These are phyloP conservation scores for Crossocerus cetratus DNA, from an alignment of 2,888 invertebrate species.

Conservation along the genomic window DNA sequence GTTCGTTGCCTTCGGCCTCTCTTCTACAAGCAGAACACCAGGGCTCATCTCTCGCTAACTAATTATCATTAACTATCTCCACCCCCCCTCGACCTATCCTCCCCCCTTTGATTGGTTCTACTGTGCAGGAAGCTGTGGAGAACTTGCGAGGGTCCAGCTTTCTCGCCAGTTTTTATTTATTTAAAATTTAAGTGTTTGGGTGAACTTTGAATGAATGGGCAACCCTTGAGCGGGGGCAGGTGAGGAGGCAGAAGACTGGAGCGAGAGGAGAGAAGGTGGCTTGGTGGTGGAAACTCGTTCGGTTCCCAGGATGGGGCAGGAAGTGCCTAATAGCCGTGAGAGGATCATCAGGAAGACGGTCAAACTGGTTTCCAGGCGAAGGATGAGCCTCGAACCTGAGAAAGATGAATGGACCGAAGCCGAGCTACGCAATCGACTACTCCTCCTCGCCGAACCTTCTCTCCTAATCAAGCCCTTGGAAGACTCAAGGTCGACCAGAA, in stretches of 20 bases:
- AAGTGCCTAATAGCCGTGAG: conserved; percentile 76
- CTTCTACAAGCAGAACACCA: conserved; percentile 63
- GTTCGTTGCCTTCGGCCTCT: conserved; percentile 72
- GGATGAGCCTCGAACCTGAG: conserved; percentile 52
- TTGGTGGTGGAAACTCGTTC: conserved; percentile 64
- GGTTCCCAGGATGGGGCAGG: conserved; percentile 73
- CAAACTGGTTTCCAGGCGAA: conserved; percentile 70
- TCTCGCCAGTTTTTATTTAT: too few species aligned
- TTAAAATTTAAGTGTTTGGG: too few species aligned
- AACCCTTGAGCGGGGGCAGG: conserved; percentile 16
- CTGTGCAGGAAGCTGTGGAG: too few species aligned
- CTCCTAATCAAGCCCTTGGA: background rate
- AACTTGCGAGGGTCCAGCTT: too few species aligned
- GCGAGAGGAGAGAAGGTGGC: conserved; percentile 20
- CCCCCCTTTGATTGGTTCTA: too few species aligned
- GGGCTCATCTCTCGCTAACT: background rate
- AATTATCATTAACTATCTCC: too few species aligned
- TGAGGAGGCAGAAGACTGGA: conserved; percentile 16
- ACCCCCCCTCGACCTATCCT: too few species aligned
- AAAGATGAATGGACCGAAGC: conserved; percentile 71
- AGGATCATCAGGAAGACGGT: conserved; percentile 69
- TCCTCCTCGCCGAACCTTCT: conserved; percentile 54
- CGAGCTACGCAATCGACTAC: conserved; percentile 22
- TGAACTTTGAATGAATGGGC: too few species aligned
- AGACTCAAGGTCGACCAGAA: too few species aligned